Evolutionary conservation across 2,888 invertebrate genomes (phyloP).

Genomic region (Cosmia trapezina): DNA sequence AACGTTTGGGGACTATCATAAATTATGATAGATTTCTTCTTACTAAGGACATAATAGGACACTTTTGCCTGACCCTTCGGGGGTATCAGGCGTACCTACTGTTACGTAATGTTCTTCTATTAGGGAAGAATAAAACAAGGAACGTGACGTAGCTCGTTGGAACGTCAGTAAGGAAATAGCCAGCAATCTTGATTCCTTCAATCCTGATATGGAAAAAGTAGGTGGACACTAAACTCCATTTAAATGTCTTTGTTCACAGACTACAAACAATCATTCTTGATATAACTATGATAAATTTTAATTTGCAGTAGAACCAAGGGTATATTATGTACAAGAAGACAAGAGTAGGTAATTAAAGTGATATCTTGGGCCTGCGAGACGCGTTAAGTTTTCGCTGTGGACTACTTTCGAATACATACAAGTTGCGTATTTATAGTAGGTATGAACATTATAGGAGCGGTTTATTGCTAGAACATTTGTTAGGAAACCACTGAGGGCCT

Average conservation of each 20-base stretch:
- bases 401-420: constrained; percentile 57
- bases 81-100: background rate
- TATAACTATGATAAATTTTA: constrained; percentile 8
- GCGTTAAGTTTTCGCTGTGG: constrained; percentile 35
- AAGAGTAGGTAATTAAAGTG: constrained; percentile 34
- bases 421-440: constrained; percentile 57
- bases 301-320: background rate
- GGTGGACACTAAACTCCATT: constrained; percentile 28
- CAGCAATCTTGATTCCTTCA: constrained; percentile 24
- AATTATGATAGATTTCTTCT: background rate
- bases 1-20: background rate
- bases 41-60: background rate
- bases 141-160: background rate
- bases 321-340: constrained; percentile 5
- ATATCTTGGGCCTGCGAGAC: constrained; percentile 41
- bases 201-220: constrained; percentile 29
- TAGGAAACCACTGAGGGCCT: constrained; percentile 8
- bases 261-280: constrained; percentile 9
- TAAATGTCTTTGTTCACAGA: constrained; percentile 28
- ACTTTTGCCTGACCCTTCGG: background rate
- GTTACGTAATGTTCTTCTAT: background rate
- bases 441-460: constrained; percentile 24
- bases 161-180: constrained; percentile 19
- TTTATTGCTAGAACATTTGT: constrained; percentile 32
- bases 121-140: background rate